Evolutionary conservation across 2,797 vertebrate species (phyloP), one percentile per base, ranked within the genome.

Genomic region (Intellagama lesueurii): DNA sequence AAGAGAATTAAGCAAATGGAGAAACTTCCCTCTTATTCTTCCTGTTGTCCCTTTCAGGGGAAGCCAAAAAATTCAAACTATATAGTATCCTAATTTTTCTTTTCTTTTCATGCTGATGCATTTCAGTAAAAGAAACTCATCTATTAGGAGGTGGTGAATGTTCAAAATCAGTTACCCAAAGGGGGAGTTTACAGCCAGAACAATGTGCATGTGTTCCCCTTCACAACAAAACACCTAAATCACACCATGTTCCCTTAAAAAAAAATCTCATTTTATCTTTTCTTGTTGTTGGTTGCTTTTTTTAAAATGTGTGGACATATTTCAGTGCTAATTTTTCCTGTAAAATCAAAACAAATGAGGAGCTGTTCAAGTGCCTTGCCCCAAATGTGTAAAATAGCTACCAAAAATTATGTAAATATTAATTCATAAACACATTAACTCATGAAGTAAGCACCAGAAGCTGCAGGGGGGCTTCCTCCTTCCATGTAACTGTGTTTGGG

Each of bases 1-100:
- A 87, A 84, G 64, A 66, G 78, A 40, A 79, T 86, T 32, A 80
- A 81, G 81, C 76, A 69, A 85, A 35, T 68, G 69, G 14, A 1
- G 44, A 30, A 14, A 47, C 32, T 49, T 56, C n/a, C 75, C 9
- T 1, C 0, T 68, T 7, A 4, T 83, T 86, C 68, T 86, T 56
- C 81, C 49, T 83, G 16, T 64, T 24, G 35, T 40, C 32, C 81
- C 9, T 88, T 76, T 88, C 66, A 66, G 11, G 2, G n/a, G 40
- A 76, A 70, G 49, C 8, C 11, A 26, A n/a, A 84, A 84, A 22
- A 26, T 3, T 32, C 26, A 82, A 30, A 12, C 40, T n/a, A 68
- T 68, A 49, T 24, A 52, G 24, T 1, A 5, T 30, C 35, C 4
- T 7, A 2, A 28, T 7, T 68, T 32, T 56, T 77, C 52, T 28